Evolutionary conservation across 2,888 invertebrate genomes (phyloP), one percentile per base, ranked within the genome.

Genomic region (Epistrophe grossulariae): DNA sequence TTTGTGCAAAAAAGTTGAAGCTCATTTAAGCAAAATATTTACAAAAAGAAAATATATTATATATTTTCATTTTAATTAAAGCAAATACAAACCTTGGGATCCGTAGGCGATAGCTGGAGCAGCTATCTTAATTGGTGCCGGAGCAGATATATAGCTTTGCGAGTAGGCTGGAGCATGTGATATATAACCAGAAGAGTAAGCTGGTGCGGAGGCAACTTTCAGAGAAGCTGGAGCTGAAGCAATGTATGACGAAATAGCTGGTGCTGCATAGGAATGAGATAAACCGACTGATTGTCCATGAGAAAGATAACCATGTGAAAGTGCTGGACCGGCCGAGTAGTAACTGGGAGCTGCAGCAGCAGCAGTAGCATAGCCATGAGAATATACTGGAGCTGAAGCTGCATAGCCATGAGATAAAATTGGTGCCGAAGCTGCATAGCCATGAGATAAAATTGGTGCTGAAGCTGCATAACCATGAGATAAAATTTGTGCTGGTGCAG

Each of bases 161-260:
- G 84, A 71, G 83, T 91, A 91, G 28, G 92, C 89, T 60, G 92
- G 92, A 74, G 92, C 91, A 45, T 89, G 77, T 13, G 73, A 50
- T 15, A 85, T 15, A 24, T 85, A 85, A 19, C 83, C 68, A 19
- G 55, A 31, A 15, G 79, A 52, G 80, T 91, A 90, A 48, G 91
- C 89, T 64, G 92, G 92, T 74, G 91, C 92, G 31, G 92, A 89
- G 62, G 92, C 89, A 64, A 90, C 88, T 64, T 91, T 91, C 24
- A 91, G 38, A 28, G 91, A 80, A 5, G 89, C 84, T 24, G 73
- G 82, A 38, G 82, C 82, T 38, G 72, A 55, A 6, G 83, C 50
- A 62, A 62, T 74, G 70, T 84, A 84, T 52, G 81, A 81, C 35
- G 80, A 72, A 35, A 31, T 19, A 48, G 88, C 78, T 78, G 88